A percentile compares a stretch with the other conserved stretches of the same genome.
phyloP scores from a whole-genome alignment of 2,888 invertebrate genomes.

The Dicranocentrus wangi region DNA sequence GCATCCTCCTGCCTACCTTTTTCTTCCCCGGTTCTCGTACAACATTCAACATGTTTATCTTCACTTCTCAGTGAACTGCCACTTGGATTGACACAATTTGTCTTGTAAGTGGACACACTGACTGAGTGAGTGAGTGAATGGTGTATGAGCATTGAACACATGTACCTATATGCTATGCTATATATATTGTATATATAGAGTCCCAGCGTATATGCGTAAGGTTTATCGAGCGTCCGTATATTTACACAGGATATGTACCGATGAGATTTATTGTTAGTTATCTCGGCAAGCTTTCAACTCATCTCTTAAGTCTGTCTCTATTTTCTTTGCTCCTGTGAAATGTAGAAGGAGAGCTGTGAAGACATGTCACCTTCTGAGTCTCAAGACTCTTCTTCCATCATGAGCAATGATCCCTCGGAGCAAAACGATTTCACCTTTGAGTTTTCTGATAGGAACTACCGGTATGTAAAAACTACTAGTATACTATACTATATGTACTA shows the following conservation, averaged over 20 bases:
- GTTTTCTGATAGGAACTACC: conserved; percentile 87
- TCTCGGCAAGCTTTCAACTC: conserved; percentile 9
- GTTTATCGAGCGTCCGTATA: too few species aligned
- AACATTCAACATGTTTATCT: conserved; percentile 31
- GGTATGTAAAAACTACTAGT: too few species aligned
- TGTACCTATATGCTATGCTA: neutral
- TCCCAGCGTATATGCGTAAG: too few species aligned
- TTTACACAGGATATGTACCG: conserved; percentile 41
- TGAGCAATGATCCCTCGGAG: conserved; percentile 77
- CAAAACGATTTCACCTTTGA: conserved; percentile 85
- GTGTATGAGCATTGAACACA: conserved; percentile 24
- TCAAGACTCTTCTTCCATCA: conserved; percentile 72
- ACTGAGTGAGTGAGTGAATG: conserved; percentile 23
- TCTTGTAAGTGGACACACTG: conserved; percentile 50
- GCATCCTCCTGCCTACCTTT: neutral
- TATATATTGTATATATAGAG: conserved; percentile 18
- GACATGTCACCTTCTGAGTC: conserved; percentile 72
- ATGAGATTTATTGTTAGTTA: conserved; percentile 49
- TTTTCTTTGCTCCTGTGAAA: neutral
- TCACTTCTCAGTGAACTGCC: conserved; percentile 11
- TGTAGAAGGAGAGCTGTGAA: conserved; percentile 72
- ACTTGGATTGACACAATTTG: conserved; percentile 54
- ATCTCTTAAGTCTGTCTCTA: neutral
- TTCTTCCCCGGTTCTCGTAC: conserved; percentile 4
- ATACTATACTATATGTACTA: too few species aligned